phyloP scores from a whole-genome alignment of 1,140 invertebrate species.

The Apis cerana region DNA sequence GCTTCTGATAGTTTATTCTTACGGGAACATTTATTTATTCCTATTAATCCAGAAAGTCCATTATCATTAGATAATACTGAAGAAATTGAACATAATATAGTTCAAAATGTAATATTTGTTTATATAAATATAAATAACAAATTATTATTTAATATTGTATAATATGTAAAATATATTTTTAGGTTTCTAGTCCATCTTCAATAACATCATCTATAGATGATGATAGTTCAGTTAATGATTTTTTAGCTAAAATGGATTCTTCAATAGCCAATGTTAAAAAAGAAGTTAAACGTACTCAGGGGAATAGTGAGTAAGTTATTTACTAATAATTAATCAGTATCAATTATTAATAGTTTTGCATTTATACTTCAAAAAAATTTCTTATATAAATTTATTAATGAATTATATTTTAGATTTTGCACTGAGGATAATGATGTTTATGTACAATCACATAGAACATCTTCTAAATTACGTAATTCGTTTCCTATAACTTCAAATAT shows the following conservation, averaged over 20 bases:
- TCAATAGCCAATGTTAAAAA: constrained; percentile 92
- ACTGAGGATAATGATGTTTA: constrained; percentile 81
- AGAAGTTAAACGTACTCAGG: constrained; percentile 90
- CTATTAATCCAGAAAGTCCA: constrained; percentile 85
- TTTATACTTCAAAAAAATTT: neutral
- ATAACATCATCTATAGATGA: constrained; percentile 81
- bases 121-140: constrained; percentile 21
- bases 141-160: constrained; percentile 10
- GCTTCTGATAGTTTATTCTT: constrained; percentile 94
- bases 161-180: constrained; percentile 35
- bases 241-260: constrained; percentile 92
- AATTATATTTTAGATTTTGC: constrained; percentile 80
- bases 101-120: constrained; percentile 62
- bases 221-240: constrained; percentile 89
- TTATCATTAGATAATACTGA: constrained; percentile 79
- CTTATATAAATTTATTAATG: neutral
- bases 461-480: constrained; percentile 83
- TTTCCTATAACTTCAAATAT: constrained; percentile 72
- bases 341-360: neutral
- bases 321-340: constrained; percentile 7
- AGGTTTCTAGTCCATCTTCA: constrained; percentile 76
- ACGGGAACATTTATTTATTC: constrained; percentile 90
- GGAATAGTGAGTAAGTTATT: constrained; percentile 88
- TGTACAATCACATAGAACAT: constrained; percentile 80
- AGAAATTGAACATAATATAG: constrained; percentile 60